Evolutionary conservation across 2,113 vertebrate species (phyloP).

Genomic region (Chinchilla lanigera): DNA sequence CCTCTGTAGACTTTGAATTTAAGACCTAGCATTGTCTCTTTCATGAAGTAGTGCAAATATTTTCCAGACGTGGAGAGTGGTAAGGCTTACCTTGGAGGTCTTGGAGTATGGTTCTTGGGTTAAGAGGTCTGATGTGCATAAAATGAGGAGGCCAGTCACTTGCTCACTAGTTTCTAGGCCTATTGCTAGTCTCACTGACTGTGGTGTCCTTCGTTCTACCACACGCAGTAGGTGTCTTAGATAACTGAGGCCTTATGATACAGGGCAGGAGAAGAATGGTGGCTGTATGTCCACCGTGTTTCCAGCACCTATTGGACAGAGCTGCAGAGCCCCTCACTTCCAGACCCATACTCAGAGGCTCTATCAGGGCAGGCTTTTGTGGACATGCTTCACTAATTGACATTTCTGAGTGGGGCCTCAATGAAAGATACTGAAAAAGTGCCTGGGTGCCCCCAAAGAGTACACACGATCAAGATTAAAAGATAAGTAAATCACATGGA

Average conservation of each 20-base stretch:
- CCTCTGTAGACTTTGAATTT: background rate
- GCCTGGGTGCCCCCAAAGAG: background rate
- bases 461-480: background rate
- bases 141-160: background rate
- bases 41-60: background rate
- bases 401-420: background rate
- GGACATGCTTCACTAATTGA: background rate
- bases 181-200: background rate
- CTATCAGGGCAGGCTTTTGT: background rate
- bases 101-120: background rate
- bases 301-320: background rate
- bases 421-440: background rate
- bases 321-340: background rate
- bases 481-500: background rate
- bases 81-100: background rate
- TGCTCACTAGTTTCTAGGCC: background rate
- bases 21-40: background rate
- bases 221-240: background rate
- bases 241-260: background rate
- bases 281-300: background rate
- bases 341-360: background rate
- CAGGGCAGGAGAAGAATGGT: background rate
- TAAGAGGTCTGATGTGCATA: background rate
- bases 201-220: background rate
- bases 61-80: background rate